A percentile compares a stretch with the other conserved stretches of the same genome.
phyloP scores from a whole-genome alignment of 2,888 invertebrate species.

The Rhorus exstirpatorius region DNA sequence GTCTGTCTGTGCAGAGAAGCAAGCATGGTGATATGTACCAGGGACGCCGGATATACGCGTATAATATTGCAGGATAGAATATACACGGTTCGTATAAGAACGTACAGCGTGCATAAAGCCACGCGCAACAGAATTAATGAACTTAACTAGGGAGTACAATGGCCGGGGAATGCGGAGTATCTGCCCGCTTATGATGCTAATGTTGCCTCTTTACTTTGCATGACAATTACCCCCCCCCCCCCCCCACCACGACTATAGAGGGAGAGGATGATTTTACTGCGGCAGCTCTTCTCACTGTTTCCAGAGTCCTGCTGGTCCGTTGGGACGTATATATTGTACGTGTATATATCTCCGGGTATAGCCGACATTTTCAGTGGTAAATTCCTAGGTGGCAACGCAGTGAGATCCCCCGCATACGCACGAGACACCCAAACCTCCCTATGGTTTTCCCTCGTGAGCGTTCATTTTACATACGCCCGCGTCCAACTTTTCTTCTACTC shows the following conservation, averaged over 20 bases:
- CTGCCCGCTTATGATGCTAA: slow-evolving; percentile 84
- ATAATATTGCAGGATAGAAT: slow-evolving; percentile 68
- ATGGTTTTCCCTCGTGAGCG: slow-evolving; percentile 18
- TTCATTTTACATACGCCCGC: slow-evolving; percentile 35
- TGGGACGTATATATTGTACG: slow-evolving; percentile 30
- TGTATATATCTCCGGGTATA: neutral
- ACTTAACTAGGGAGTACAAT: slow-evolving; percentile 83
- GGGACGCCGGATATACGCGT: slow-evolving; percentile 70
- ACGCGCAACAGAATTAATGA: slow-evolving; percentile 81
- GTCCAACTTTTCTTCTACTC: slow-evolving; percentile 46
- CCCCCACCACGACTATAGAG: slow-evolving; percentile 10
- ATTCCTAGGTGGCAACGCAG: slow-evolving; percentile 26
- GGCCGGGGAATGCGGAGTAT: slow-evolving; percentile 81
- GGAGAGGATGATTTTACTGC: slow-evolving; percentile 40
- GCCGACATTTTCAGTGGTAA: slow-evolving; percentile 19
- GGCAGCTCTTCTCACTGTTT: slow-evolving; percentile 45
- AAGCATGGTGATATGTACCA: slow-evolving; percentile 24
- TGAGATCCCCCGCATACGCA: neutral
- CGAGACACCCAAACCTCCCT: slow-evolving; percentile 4
- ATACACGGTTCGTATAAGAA: slow-evolving; percentile 19
- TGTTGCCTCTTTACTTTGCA: slow-evolving; percentile 84
- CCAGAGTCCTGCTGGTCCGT: slow-evolving; percentile 28
- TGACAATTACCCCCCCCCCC: slow-evolving; percentile 82
- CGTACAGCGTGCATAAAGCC: slow-evolving; percentile 67
- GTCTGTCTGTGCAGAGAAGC: slow-evolving; percentile 24